phyloP scores from a whole-genome alignment of 2,797 vertebrate genomes.

The Cyprinodon diabolis region DNA sequence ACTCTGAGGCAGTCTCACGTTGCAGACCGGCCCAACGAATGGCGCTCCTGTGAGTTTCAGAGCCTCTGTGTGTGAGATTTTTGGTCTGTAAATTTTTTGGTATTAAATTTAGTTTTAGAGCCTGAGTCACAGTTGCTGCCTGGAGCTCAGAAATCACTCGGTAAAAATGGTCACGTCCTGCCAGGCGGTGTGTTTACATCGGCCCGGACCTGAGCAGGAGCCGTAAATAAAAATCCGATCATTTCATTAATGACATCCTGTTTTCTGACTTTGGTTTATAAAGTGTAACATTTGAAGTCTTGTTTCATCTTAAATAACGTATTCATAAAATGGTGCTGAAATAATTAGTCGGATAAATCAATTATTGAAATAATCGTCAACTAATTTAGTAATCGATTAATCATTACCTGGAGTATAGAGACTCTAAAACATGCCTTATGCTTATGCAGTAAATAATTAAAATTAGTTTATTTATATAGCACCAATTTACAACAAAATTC shows the following conservation, averaged over 20 bases:
- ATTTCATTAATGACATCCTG: too few species aligned
- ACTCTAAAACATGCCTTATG: too few species aligned
- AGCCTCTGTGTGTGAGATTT: neutral
- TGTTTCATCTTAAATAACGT: too few species aligned
- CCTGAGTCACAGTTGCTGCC: neutral
- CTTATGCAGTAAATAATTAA: too few species aligned
- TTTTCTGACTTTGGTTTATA: too few species aligned
- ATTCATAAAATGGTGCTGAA: too few species aligned
- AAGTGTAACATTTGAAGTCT: neutral
- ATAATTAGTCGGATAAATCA: too few species aligned
- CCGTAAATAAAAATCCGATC: neutral
- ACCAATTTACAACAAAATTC: too few species aligned
- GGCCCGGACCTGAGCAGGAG: neutral
- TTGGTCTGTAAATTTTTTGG: conserved; percentile 1
- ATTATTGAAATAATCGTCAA: too few species aligned
- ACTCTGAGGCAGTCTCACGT: conserved; percentile 4
- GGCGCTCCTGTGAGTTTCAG: neutral
- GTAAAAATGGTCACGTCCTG: neutral
- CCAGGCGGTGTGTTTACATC: neutral
- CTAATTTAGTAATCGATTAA: too few species aligned
- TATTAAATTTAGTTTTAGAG: conserved; percentile 4
- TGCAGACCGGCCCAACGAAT: neutral
- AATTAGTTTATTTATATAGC: too few species aligned
- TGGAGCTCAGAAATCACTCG: neutral
- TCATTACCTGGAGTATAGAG: too few species aligned